phyloP scores from a whole-genome alignment of 30 jellyfish, hydroid and myxozoan genomes.

The Rhopilema esculentum region DNA sequence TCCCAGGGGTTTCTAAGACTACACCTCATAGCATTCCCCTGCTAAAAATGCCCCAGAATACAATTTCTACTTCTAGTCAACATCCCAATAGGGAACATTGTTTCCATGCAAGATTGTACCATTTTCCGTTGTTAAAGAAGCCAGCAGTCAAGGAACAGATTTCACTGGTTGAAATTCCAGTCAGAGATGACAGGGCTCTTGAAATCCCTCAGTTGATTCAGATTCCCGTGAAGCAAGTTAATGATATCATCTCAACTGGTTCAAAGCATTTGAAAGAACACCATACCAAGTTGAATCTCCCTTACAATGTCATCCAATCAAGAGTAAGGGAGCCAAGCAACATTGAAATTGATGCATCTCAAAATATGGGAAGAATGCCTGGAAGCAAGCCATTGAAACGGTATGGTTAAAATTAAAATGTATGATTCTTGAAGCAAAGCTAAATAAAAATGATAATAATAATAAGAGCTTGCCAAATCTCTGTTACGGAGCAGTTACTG shows the following conservation, averaged over 20 bases:
- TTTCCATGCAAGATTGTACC: background rate
- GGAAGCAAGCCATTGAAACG: no score
- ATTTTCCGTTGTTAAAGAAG: constrained; percentile 16
- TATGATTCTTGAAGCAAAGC: no score
- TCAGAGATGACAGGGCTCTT: background rate
- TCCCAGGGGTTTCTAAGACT: background rate
- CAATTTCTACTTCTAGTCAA: background rate
- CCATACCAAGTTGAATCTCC: background rate
- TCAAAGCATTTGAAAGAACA: background rate
- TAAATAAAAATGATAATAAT: no score
- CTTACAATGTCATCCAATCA: background rate
- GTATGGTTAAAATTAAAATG: no score
- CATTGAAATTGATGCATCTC: no score
- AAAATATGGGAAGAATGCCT: no score
- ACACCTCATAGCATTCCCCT: background rate
- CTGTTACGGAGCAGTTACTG: no score
- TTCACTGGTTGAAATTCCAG: background rate
- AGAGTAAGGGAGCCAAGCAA: background rate
- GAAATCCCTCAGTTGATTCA: background rate
- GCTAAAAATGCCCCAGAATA: constrained; percentile 9
- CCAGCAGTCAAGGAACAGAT: background rate
- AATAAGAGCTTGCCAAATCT: no score
- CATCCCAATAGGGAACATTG: background rate
- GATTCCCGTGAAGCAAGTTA: background rate
- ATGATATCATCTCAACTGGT: background rate